Conservation (phyloP, 1,140 invertebrate species). For the Drosophila chauvacae region DNA sequence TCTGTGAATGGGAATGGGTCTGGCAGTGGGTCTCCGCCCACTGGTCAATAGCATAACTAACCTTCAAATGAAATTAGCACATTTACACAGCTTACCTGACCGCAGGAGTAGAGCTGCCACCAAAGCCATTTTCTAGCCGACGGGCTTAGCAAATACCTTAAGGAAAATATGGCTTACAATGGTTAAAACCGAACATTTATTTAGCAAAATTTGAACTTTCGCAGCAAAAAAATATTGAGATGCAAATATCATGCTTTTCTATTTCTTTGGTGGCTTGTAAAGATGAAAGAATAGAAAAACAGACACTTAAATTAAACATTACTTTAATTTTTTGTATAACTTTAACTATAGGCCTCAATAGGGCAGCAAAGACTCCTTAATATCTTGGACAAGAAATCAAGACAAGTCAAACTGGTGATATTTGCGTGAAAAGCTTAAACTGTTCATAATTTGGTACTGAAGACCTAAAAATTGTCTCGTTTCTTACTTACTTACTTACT, state of each 20-base stretch:
- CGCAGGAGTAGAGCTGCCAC: constrained; percentile 29
- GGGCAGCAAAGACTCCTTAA: no score
- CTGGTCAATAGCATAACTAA: constrained; percentile 76
- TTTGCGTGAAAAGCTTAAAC: no score
- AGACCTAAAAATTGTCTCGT: no score
- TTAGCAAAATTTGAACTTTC: neutral
- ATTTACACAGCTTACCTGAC: constrained; percentile 76
- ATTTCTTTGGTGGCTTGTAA: no score
- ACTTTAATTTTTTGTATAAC: no score
- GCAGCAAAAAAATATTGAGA: neutral
- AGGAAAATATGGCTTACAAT: neutral
- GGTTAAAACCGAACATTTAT: neutral
- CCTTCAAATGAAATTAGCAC: constrained; percentile 81
- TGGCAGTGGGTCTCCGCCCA: constrained; percentile 15
- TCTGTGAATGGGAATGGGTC: constrained; percentile 37
- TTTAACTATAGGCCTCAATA: no score
- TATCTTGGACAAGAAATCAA: no score
- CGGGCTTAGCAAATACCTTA: neutral
- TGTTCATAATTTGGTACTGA: no score
- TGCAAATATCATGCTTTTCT: neutral
- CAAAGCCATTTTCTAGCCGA: constrained; percentile 2
- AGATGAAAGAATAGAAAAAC: no score
- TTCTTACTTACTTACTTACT: no score
- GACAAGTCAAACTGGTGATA: no score
- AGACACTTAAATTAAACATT: no score